Base-by-base conservation (phyloP, 1,140 invertebrate species). In the Vanessa atalanta region DNA sequence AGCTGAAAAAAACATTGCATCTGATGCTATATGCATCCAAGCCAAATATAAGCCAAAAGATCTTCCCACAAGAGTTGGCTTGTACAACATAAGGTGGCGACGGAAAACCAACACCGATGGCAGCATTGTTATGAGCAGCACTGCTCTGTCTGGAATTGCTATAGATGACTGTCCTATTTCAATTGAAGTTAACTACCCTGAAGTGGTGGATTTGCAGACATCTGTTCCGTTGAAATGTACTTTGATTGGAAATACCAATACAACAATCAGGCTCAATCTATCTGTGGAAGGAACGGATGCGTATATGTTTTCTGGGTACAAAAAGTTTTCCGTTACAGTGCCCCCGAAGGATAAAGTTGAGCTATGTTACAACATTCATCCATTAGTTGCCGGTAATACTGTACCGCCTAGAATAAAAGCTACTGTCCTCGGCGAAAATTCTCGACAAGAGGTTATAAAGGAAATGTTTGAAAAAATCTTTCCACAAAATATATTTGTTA, bases 231-330 rank as follows among this genome's bases (percentile, higher is more conserved):
- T 97, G 11, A 94, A 94, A 47, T 97, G 97, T 84, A 94, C 93
- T 64, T 90, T 98, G 64, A 93, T 94, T 76, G 98, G 98, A 88
- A 94, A 95, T 73, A 96, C 96, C 0, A 93, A 94, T 31, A 94
- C 94, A 73, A 94, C 97, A 12, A 94, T 97, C 63, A 95, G 96
- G 64, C 90, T 98, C 13, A 94, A 95, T 72, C 86, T 98, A 14
- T 94, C 93, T 67, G 96, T 98, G 93, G 97, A 98, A 78, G 95
- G 95, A 2, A 97, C 95, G 78, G 97, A 98, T 87, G 95, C 95
- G 13, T 98, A 98, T 83, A 97, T 98, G 96, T 98, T 97, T 93
- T 95, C 97, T 79, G 97, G 97, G 5, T 97, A 98, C 79, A 98
- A 97, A 93, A 96, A 97, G 91, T 96, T 97, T 89, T 94, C 94